phyloP scores from a whole-genome alignment of 2,113 vertebrate species.

The Bubo scandiacus region DNA sequence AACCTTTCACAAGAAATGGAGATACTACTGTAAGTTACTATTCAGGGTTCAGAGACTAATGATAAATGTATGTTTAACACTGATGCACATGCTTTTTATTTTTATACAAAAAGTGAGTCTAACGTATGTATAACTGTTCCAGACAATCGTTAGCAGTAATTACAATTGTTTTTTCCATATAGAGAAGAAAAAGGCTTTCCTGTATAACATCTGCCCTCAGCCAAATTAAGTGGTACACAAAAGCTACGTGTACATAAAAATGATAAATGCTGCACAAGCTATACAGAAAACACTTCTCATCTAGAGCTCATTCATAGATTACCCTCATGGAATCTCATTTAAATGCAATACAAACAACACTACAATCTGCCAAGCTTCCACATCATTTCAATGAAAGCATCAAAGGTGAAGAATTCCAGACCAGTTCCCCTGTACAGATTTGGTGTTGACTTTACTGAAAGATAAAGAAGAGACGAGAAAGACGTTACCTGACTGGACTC shows the following conservation, averaged over 20 bases:
- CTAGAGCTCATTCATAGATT: conserved; percentile 9
- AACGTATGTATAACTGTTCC: neutral
- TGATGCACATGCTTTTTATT: neutral
- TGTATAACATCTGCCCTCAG: neutral
- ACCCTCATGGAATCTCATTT: neutral
- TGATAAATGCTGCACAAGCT: neutral
- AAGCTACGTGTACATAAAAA: neutral
- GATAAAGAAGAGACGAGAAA: neutral
- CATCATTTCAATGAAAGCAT: neutral
- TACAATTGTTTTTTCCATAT: neutral
- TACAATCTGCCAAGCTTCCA: neutral
- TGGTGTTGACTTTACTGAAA: neutral
- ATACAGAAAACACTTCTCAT: neutral
- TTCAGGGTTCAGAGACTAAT: neutral
- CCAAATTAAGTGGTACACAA: neutral
- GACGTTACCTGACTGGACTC: conserved; percentile 92
- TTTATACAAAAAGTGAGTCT: neutral
- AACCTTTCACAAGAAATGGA: neutral
- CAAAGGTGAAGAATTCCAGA: conserved; percentile 13
- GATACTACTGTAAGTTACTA: neutral
- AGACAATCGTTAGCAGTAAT: neutral
- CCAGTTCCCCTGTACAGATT: neutral
- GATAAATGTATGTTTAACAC: neutral
- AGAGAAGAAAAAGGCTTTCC: neutral
- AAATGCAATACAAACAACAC: neutral